Evolutionary conservation across 2,113 vertebrate species (phyloP).

Genomic region (Lagopus leucura): DNA sequence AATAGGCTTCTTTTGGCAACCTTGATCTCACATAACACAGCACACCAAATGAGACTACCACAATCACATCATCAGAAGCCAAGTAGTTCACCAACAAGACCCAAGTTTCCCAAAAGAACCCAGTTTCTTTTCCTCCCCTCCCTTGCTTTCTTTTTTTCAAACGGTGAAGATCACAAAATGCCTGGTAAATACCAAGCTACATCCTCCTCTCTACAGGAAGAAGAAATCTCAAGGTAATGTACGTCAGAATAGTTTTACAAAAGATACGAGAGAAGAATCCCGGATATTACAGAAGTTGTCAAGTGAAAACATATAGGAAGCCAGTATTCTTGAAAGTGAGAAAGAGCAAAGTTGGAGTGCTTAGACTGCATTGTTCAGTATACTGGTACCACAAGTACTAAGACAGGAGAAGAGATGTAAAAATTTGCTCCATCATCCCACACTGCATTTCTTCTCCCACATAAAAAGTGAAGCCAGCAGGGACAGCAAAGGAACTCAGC

Average conservation of each 20-base stretch:
- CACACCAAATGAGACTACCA: background rate
- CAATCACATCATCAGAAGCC: background rate
- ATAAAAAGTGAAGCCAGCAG: background rate
- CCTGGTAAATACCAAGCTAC: background rate
- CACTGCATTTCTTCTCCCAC: background rate
- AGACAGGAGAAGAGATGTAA: background rate
- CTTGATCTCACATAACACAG: background rate
- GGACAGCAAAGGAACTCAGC: background rate
- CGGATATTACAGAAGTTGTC: background rate
- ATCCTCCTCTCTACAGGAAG: background rate
- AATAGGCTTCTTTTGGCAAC: background rate
- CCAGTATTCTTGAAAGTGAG: background rate
- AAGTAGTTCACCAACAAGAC: background rate
- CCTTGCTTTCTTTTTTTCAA: background rate
- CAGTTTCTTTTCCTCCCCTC: background rate
- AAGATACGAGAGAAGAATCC: background rate
- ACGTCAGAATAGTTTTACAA: background rate
- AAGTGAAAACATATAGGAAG: background rate
- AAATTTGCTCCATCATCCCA: background rate
- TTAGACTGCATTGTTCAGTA: background rate
- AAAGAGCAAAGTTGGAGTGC: background rate
- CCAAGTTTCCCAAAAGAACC: background rate
- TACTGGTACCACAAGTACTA: background rate
- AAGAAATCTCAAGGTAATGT: background rate
- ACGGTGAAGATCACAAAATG: background rate